These are phyloP conservation scores for Dasyornis broadbenti DNA, from an alignment of 2,113 vertebrate species.

Conservation along the genomic window DNA sequence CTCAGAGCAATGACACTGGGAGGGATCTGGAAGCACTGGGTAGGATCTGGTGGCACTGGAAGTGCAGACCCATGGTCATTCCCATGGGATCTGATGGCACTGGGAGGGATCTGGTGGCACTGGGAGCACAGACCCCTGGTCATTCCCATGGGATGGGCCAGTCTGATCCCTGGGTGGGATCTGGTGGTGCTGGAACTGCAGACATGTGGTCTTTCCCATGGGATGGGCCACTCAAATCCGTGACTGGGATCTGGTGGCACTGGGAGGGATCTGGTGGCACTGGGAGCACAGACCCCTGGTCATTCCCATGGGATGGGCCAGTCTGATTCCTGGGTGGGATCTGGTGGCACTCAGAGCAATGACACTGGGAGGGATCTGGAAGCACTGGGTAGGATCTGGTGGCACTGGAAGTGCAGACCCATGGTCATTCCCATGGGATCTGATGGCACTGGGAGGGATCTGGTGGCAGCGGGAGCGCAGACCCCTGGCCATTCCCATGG, in stretches of 20 bases:
- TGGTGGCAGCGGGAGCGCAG: background rate
- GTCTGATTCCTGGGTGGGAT: rapidly evolving
- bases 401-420: no score
- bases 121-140: rapidly evolving
- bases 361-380: background rate
- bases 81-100: background rate
- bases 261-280: background rate
- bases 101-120: background rate
- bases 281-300: rapidly evolving
- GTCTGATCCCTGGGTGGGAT: rapidly evolving
- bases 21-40: background rate
- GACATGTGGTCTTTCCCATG: rapidly evolving
- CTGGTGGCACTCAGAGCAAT: no score
- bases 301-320: rapidly evolving
- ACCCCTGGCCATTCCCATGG: rapidly evolving
- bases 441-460: background rate
- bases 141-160: rapidly evolving
- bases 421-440: background rate
- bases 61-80: no score
- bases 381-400: no score
- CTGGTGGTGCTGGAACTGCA: background rate
- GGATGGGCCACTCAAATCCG: rapidly evolving
- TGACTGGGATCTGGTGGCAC: background rate
- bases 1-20: no score
- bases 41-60: no score